Conservation (phyloP, 2,113 vertebrate genomes). For the Bombycilla garrulus region DNA sequence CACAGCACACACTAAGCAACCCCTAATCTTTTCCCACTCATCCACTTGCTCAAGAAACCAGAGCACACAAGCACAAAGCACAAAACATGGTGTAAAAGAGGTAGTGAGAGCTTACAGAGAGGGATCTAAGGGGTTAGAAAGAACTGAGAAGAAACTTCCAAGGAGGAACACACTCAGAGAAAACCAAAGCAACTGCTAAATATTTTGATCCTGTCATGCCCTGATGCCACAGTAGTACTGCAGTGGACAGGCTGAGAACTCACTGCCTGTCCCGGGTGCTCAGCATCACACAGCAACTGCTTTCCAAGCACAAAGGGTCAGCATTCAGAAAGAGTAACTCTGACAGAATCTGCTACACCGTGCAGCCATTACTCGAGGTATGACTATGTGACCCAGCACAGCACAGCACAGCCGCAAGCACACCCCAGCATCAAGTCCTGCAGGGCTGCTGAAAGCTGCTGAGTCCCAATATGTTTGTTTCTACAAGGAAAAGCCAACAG, state of each 20-base stretch:
- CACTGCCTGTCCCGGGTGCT: background rate
- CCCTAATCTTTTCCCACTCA: background rate
- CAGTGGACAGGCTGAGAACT: background rate
- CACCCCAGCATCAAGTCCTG: background rate
- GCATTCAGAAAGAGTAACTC: conserved; percentile 1
- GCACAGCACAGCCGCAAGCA: background rate
- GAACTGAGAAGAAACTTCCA: background rate
- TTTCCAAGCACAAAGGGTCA: background rate
- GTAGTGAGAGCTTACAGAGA: conserved; percentile 31
- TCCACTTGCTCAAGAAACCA: background rate
- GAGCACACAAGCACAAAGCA: background rate
- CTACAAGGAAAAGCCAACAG: background rate
- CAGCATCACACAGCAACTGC: background rate
- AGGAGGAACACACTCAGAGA: background rate
- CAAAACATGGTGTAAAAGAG: background rate
- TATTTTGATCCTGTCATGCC: background rate
- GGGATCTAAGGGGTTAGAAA: background rate
- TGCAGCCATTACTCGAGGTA: background rate
- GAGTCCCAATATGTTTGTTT: background rate
- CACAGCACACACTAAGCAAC: background rate
- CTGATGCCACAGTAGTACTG: background rate
- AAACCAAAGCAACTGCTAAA: background rate
- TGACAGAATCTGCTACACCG: background rate
- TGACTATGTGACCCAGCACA: background rate
- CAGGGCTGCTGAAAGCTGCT: background rate